Conservation (phyloP, 1,140 invertebrate genomes). For the Asbolus verrucosus region DNA sequence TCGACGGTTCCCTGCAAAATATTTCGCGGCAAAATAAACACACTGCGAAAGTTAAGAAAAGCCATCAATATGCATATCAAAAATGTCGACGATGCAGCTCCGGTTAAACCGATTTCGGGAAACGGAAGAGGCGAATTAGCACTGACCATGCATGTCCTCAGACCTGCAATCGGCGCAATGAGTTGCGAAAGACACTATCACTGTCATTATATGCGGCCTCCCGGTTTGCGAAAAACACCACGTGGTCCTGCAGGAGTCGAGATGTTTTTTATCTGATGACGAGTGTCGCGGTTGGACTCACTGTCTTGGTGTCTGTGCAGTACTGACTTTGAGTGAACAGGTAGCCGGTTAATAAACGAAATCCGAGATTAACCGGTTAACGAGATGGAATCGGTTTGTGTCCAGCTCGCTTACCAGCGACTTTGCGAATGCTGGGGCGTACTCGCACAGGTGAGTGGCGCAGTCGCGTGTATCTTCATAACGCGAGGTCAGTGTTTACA, state of each 20-base stretch:
- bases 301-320: too few species aligned
- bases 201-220: not conserved
- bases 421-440: constrained; percentile 50
- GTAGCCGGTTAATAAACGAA: constrained; percentile 24
- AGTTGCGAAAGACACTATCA: constrained; percentile 14
- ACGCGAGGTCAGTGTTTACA: constrained; percentile 54
- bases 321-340: constrained; percentile 5
- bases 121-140: not conserved
- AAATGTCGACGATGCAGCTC: too few species aligned
- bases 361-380: constrained; percentile 16
- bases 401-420: constrained; percentile 48
- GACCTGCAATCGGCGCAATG: too few species aligned
- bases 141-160: too few species aligned
- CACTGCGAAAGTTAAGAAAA: constrained; percentile 8
- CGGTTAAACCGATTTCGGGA: too few species aligned
- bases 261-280: constrained; percentile 10
- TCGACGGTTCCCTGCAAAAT: constrained; percentile 4
- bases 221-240: not conserved
- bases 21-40: not conserved
- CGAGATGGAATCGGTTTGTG: constrained; percentile 33
- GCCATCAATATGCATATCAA: constrained; percentile 18
- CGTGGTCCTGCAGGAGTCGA: not conserved
- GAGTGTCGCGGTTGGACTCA: too few species aligned
- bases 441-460: constrained; percentile 51
- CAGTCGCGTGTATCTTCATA: constrained; percentile 53